Conservation (phyloP, 2,113 vertebrate species). For the Daphoenositta chrysoptera region DNA sequence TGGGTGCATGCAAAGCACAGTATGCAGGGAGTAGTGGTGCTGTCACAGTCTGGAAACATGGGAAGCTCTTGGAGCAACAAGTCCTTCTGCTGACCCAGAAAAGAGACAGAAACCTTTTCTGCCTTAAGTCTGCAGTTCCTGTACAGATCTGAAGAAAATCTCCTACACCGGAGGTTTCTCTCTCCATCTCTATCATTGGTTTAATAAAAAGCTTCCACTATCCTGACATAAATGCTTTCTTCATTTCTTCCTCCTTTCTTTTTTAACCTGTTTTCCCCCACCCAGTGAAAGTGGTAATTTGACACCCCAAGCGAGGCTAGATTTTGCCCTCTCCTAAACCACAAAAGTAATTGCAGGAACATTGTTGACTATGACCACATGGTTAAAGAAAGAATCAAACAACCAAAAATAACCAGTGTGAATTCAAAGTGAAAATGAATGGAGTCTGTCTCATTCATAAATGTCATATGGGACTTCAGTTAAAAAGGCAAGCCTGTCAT, state of each 20-base stretch:
- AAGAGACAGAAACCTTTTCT: neutral
- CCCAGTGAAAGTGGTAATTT: neutral
- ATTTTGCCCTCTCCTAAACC: conserved; percentile 24
- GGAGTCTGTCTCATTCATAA: conserved; percentile 78
- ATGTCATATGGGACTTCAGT: conserved; percentile 75
- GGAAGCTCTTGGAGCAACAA: neutral
- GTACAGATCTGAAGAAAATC: neutral
- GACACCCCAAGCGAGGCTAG: conserved; percentile 17
- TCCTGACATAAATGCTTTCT: neutral
- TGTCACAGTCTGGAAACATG: neutral
- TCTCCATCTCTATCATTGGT: neutral
- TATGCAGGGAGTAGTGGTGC: neutral
- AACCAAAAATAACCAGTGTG: conserved; percentile 66
- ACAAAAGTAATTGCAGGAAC: conserved; percentile 55
- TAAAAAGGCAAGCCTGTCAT: conserved; percentile 77
- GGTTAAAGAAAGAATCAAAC: neutral
- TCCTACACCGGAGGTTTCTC: neutral
- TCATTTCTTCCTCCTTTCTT: neutral
- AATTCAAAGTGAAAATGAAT: conserved; percentile 73
- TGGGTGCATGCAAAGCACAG: rapidly evolving
- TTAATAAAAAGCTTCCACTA: neutral
- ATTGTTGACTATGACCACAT: conserved; percentile 52
- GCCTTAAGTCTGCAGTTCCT: rapidly evolving
- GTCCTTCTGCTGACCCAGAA: neutral
- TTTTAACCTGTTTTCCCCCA: neutral